Conservation (phyloP, 2,113 vertebrate genomes). For the Morone chrysops region DNA sequence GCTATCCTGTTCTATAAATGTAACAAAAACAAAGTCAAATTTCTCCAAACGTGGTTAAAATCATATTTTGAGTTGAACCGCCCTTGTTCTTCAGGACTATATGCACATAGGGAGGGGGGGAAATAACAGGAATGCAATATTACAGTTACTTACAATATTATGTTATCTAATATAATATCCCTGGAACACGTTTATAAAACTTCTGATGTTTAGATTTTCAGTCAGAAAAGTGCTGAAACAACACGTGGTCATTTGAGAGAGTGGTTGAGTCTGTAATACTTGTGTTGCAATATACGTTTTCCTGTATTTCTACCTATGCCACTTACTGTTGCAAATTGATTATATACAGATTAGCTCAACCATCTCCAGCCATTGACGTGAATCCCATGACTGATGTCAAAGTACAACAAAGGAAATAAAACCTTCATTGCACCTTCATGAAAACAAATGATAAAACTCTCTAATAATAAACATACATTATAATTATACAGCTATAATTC, state of each 20-base stretch:
- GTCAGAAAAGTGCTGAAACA: not conserved
- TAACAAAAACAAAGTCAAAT: not conserved
- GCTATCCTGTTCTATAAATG: not conserved
- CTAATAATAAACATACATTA: not conserved
- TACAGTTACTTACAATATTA: not conserved
- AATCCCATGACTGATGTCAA: not conserved
- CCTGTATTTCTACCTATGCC: not conserved
- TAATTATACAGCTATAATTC: conserved; percentile 71
- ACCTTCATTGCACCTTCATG: not conserved
- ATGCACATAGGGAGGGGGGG: not conserved
- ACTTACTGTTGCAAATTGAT: not conserved
- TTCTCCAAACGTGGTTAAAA: not conserved
- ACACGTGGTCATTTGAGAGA: not conserved
- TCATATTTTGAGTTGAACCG: not conserved
- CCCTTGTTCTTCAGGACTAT: not conserved
- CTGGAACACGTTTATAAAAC: not conserved
- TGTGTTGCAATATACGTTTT: conserved; percentile 3
- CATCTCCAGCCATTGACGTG: not conserved
- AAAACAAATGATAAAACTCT: conserved; percentile 1
- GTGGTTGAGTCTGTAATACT: not conserved
- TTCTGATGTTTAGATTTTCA: not conserved
- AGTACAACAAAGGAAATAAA: conserved; percentile 1
- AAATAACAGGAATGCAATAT: conserved; percentile 5
- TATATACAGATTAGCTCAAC: not conserved
- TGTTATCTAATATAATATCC: not conserved